Evolutionary conservation across 2,113 vertebrate genomes (phyloP), one percentile per base, ranked within the genome.

Genomic region (Puma concolor): DNA sequence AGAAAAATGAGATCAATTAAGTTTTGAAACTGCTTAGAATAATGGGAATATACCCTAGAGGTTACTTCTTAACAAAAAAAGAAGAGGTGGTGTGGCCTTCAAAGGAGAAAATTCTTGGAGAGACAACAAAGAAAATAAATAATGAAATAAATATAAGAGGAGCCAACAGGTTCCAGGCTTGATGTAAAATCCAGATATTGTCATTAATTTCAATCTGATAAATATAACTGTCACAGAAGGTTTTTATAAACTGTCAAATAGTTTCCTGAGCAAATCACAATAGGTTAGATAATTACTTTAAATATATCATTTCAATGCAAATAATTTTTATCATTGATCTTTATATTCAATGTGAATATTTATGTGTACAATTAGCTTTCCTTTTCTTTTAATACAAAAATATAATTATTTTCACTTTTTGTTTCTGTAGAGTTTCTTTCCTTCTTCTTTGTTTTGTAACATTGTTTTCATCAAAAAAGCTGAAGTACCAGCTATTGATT

Each of bases 401-500:
- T 74, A 83, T 5, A 76, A 83, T 83, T 69, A 38, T 77, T 85
- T 83, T 77, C 5, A 23, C 25, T 80, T 69, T 94, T 9, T 87
- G 1, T 25, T 84, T 86, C 69, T 88, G 13, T 19, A 77, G 38
- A 88, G 14, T 67, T 82, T 81, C 11, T 83, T 86, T 88, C 66
- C 3, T 33, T 48, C 21, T 31, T 80, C 4, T 41, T 60, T 19
- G n/a, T 74, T 64, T 57, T 29, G 41, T 54, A 4, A 57, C 3
- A 5, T 84, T 90, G 0, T 85, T 90, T 96, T 96, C 69, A 82
- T 98, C 31, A 96, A 92, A 97, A 93, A 66, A 29, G 4, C 66
- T 93, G 44, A 93, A 80, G 50, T 92, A 90, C 67, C 27, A 80
- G 66, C 13, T 96, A 97, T 97, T 98, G 97, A 91, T 96, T 91